These are phyloP conservation scores for Umimayanthus kanabou DNA, from an alignment of 92 coral and sea anemone genomes.

Conservation along the genomic window DNA sequence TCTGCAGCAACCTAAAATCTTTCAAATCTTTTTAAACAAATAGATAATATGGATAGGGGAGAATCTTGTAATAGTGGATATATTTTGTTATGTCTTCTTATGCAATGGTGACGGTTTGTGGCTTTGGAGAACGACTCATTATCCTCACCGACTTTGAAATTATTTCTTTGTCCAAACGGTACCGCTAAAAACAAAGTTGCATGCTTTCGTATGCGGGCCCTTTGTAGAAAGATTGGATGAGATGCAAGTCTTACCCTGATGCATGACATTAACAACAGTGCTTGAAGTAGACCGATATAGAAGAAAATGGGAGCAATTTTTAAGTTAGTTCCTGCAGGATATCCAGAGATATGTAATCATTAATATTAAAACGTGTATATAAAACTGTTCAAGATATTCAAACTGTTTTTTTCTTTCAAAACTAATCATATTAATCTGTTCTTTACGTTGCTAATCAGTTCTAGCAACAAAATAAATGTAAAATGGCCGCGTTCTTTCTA, in stretches of 20 bases:
- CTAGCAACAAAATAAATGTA: too few relatives aligned
- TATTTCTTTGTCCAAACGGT: neutral
- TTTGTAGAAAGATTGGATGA: neutral
- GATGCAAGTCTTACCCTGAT: neutral
- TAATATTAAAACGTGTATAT: too few relatives aligned
- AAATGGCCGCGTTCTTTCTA: neutral
- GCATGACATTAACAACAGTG: neutral
- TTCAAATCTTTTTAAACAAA: too few relatives aligned
- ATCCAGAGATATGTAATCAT: too few relatives aligned
- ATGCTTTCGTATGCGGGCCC: neutral
- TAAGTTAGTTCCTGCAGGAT: neutral
- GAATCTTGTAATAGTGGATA: too few relatives aligned
- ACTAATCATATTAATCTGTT: neutral
- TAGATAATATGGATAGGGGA: too few relatives aligned
- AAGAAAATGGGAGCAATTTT: neutral
- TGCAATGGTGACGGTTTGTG: neutral
- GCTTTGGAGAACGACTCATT: neutral
- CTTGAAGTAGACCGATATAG: neutral
- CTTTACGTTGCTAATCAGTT: neutral
- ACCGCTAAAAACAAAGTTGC: conserved; percentile 6
- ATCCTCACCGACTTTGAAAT: neutral
- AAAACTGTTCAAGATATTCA: neutral
- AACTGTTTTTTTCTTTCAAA: neutral
- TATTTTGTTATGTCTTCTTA: neutral
- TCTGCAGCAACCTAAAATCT: neutral